Conservation (phyloP, 1,140 invertebrate species). For the Drosophila repletoides region DNA sequence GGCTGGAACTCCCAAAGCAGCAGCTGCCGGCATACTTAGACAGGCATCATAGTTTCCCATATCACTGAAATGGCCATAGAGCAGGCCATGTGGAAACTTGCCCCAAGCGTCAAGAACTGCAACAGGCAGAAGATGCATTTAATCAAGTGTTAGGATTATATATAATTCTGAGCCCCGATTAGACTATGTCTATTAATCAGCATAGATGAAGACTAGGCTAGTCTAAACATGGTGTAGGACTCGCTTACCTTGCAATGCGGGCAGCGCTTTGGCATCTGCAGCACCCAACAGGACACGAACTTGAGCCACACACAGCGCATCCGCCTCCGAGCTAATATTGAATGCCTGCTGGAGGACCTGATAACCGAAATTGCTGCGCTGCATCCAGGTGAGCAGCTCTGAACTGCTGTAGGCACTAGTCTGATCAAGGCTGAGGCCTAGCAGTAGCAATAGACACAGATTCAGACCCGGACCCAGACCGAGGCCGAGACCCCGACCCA, state of each 20-base stretch:
- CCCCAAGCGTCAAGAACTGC: slow-evolving; percentile 75
- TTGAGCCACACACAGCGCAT: slow-evolving; percentile 26
- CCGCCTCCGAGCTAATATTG: slow-evolving; percentile 1
- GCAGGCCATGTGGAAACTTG: slow-evolving; percentile 68
- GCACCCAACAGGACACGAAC: slow-evolving; percentile 28
- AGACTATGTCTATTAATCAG: too few species aligned
- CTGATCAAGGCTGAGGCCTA: neutral
- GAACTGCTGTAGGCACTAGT: slow-evolving; percentile 22
- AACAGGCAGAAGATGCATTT: neutral
- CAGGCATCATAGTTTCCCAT: slow-evolving; percentile 72
- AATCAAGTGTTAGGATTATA: too few species aligned
- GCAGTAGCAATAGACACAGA: neutral
- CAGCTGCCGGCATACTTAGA: slow-evolving; percentile 6
- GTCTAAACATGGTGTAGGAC: too few species aligned
- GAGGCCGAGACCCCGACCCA: neutral
- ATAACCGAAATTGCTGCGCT: slow-evolving; percentile 58
- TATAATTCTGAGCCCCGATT: too few species aligned
- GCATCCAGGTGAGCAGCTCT: slow-evolving; percentile 57
- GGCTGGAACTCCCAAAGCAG: neutral
- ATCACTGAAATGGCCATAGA: slow-evolving; percentile 72
- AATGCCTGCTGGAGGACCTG: slow-evolving; percentile 54
- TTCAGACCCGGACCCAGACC: neutral
- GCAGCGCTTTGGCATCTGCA: slow-evolving; percentile 27
- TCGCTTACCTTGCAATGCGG: slow-evolving; percentile 52
- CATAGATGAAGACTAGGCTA: too few species aligned